Evolutionary conservation across 2,113 vertebrate species (phyloP), one percentile per base, ranked within the genome.

Genomic region (Odontophorus gujanensis): DNA sequence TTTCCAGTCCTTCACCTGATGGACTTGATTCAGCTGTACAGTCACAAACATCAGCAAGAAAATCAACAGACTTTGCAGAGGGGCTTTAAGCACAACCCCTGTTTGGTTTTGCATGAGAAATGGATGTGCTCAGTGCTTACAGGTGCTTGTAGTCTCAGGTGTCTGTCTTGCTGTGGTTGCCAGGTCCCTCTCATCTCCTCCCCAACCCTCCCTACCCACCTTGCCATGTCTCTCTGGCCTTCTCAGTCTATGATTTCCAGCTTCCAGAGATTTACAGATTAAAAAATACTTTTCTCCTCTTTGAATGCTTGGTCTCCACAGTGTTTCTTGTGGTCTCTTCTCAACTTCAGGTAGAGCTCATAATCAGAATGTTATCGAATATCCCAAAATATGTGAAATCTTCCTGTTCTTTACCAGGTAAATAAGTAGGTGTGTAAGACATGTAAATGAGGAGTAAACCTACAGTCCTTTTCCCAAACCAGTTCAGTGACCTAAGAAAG

Each of bases 401-500:
- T 66, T 87, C 30, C 38, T 81, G 9, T 72, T 89, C 50, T 72
- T 90, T 81, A 30, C 40, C 79, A 40, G 26, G 24, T 79, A 82
- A 58, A 57, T 61, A 87, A 72, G 12, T 57, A 68, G 4, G 1
- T 53, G 18, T 32, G 9, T 78, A 40, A 81, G 42, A 48, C 21
- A 76, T 94, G 83, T 75, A 43, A 84, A 65, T 53, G 15, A 62
- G 38, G 28, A 89, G 40, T 63, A 75, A 94, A 91, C 86, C 68
- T 78, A 30, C 26, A 71, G 13, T 66, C 26, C 20, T 84, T 88
- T 75, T 84, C 74, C 66, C 42, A 76, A 90, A 61, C 30, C 68
- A 32, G 11, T 8, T 61, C 63, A 36, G 8, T 50, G 15, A 73
- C 50, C 38, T 72, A 18, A 58, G 85, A 73, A 78, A 77, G 42